phyloP scores from a whole-genome alignment of 2,888 invertebrate species.

The Athrips mouffetella region DNA sequence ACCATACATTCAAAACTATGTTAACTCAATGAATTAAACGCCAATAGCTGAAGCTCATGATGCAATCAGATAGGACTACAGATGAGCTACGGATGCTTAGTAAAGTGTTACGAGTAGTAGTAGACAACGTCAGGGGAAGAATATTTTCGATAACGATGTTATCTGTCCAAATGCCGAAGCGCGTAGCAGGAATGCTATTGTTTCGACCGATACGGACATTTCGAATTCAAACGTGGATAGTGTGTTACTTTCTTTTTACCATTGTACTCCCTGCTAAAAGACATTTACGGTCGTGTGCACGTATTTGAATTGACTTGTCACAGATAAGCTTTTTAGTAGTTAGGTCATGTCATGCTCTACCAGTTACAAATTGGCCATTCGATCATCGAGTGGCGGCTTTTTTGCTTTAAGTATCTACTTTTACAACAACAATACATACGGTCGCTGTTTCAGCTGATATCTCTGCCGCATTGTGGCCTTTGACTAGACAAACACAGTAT shows the following conservation, averaged over 20 bases:
- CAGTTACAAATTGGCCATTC: slow-evolving; percentile 36
- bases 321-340: slow-evolving; percentile 34
- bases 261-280: slow-evolving; percentile 50
- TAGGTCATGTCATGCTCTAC: slow-evolving; percentile 42
- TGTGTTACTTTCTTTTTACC: slow-evolving; percentile 57
- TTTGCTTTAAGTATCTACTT: slow-evolving; percentile 18
- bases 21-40: slow-evolving; percentile 14
- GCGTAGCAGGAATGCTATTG: slow-evolving; percentile 54
- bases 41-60: neutral
- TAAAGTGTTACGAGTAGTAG: neutral
- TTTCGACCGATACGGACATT: slow-evolving; percentile 40
- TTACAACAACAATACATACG: slow-evolving; percentile 56
- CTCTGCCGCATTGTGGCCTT: slow-evolving; percentile 64
- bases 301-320: slow-evolving; percentile 39
- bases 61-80: neutral
- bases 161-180: slow-evolving; percentile 35
- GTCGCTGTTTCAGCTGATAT: slow-evolving; percentile 71
- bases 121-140: neutral
- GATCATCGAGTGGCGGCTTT: slow-evolving; percentile 37
- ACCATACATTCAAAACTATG: slow-evolving; percentile 26
- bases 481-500: slow-evolving; percentile 39
- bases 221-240: slow-evolving; percentile 30
- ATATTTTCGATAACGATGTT: slow-evolving; percentile 28
- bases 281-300: slow-evolving; percentile 40
- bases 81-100: neutral